A percentile compares a stretch with the other conserved stretches of the same genome.
Conservation (phyloP, 2,888 invertebrate genomes). For the Leptopilina myrica region DNA sequence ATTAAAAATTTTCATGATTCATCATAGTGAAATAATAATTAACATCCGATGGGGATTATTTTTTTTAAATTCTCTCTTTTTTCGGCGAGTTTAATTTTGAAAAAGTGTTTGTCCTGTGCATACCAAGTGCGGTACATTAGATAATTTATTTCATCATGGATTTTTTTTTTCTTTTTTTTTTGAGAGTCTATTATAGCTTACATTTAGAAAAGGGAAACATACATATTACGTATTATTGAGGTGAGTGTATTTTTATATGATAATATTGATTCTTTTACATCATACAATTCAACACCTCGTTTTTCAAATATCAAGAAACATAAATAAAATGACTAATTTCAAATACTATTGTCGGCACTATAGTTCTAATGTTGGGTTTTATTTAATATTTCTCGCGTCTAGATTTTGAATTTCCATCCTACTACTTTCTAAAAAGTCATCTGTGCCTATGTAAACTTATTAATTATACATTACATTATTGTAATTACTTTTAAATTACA, state of each 20-base stretch:
- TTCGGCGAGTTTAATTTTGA: too few species aligned
- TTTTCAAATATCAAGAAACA: slow-evolving; percentile 10
- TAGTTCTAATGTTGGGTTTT: slow-evolving; percentile 8
- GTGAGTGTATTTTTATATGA: background rate
- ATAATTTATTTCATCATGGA: too few species aligned
- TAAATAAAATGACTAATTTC: slow-evolving; percentile 13
- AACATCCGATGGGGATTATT: too few species aligned
- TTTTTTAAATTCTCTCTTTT: too few species aligned
- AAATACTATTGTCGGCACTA: background rate
- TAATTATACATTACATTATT: slow-evolving; percentile 4
- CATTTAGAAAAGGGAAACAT: slow-evolving; percentile 13
- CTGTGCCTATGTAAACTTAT: background rate
- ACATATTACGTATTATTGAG: background rate
- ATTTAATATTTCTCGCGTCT: slow-evolving; percentile 6
- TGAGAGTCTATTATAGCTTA: background rate
- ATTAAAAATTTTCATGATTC: too few species aligned
- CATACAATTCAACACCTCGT: slow-evolving; percentile 12
- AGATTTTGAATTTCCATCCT: background rate
- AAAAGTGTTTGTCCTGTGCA: too few species aligned
- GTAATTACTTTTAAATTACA: background rate
- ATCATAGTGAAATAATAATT: too few species aligned
- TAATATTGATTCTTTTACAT: slow-evolving; percentile 32
- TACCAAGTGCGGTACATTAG: too few species aligned
- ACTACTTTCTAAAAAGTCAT: slow-evolving; percentile 25
- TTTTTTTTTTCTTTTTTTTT: too few species aligned